A percentile compares a stretch with the other conserved stretches of the same genome.
Evolutionary conservation across 2,888 invertebrate genomes (phyloP).

Genomic region (Mesorhabditis sp.): DNA sequence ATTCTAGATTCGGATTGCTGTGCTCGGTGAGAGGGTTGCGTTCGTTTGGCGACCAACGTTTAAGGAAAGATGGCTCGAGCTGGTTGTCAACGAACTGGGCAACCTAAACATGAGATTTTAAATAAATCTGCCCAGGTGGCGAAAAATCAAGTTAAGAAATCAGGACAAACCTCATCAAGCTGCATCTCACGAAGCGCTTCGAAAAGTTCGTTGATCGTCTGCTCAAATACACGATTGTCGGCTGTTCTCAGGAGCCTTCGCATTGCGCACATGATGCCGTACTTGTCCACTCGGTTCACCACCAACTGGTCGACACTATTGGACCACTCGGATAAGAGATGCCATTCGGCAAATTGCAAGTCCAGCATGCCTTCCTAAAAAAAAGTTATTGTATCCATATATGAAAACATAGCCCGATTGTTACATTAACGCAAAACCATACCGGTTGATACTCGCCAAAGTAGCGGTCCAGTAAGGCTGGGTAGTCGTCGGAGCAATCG

Average conservation of each 20-base stretch:
- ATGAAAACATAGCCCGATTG: not conserved
- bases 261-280: conserved; percentile 19
- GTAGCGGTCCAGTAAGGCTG: conserved; percentile 8
- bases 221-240: conserved; percentile 20
- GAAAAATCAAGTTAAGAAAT: not conserved
- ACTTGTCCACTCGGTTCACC: conserved; percentile 21
- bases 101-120: not conserved
- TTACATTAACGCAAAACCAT: not conserved
- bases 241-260: conserved; percentile 19
- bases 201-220: conserved; percentile 19
- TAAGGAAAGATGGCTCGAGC: not conserved
- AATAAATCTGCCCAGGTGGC: not conserved
- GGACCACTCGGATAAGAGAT: conserved; percentile 24
- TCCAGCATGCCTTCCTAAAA: not conserved
- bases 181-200: conserved; percentile 25
- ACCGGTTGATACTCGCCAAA: conserved; percentile 12
- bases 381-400: not conserved
- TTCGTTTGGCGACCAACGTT: conserved; percentile 28
- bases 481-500: conserved; percentile 17
- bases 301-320: conserved; percentile 16
- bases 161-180: conserved; percentile 14
- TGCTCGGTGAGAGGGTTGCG: conserved; percentile 19
- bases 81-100: conserved; percentile 3
- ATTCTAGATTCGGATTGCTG: conserved; percentile 22
- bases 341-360: conserved; percentile 21